These are phyloP conservation scores for Entomyzon cyanotis DNA, from an alignment of 2,113 vertebrate genomes.

Conservation along the genomic window DNA sequence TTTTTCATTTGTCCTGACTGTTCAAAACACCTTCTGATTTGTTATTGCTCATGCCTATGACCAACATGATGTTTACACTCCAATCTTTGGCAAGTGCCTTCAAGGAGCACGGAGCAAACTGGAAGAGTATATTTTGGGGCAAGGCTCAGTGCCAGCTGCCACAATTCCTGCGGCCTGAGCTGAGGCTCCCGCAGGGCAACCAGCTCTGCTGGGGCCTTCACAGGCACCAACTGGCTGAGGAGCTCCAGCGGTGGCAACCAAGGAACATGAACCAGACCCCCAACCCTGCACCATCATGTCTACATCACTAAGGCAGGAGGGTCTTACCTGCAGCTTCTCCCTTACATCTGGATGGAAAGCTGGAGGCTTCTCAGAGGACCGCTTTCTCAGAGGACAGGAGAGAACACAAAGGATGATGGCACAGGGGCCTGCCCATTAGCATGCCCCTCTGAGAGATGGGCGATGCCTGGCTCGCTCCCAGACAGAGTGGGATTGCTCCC, in stretches of 20 bases:
- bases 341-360: not conserved
- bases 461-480: no score
- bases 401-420: not conserved
- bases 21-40: not conserved
- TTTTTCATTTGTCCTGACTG: not conserved
- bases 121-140: not conserved
- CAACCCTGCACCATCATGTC: not conserved
- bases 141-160: not conserved
- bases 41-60: not conserved
- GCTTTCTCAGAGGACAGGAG: not conserved
- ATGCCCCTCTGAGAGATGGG: not conserved
- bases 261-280: no score
- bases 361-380: not conserved
- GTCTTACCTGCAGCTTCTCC: not conserved
- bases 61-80: not conserved
- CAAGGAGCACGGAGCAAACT: not conserved
- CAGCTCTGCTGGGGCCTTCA: not conserved
- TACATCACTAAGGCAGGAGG: not conserved
- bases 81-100: not conserved
- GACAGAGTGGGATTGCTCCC: not conserved
- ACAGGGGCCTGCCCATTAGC: no score
- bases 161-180: not conserved
- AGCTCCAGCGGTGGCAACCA: not conserved
- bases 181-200: rapidly evolving
- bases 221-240: not conserved